These are phyloP conservation scores for Pseudotriccus pelzelni DNA, from an alignment of 2,797 vertebrate genomes.

Conservation along the genomic window DNA sequence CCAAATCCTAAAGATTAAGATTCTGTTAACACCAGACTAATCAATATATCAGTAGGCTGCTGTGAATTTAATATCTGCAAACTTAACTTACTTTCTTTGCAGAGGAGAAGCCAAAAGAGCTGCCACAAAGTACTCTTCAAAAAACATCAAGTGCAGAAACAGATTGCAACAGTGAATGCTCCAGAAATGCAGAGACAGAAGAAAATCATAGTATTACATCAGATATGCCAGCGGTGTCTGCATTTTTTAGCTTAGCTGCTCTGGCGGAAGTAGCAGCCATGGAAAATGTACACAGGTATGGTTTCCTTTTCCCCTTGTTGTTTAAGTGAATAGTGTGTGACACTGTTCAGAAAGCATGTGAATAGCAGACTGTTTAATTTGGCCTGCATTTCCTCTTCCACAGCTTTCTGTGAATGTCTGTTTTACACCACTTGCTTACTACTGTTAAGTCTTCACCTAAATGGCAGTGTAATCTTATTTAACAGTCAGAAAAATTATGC, in stretches of 20 bases:
- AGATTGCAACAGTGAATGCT: constrained; percentile 85
- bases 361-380: background rate
- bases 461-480: background rate
- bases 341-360: background rate
- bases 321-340: background rate
- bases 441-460: background rate
- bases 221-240: constrained; percentile 82
- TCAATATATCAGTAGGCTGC: background rate
- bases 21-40: background rate
- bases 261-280: constrained; percentile 99
- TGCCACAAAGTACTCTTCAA: constrained; percentile 80
- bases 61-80: background rate
- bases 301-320: background rate
- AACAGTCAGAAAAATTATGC: background rate
- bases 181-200: constrained; percentile 73
- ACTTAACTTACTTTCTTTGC: constrained; percentile 32
- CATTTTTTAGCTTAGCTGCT: constrained; percentile 95
- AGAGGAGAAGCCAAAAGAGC: constrained; percentile 90
- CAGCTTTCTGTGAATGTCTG: background rate
- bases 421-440: background rate
- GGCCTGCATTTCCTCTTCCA: background rate
- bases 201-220: constrained; percentile 77
- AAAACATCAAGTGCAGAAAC: constrained; percentile 78
- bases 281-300: constrained; percentile 96
- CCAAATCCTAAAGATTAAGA: background rate